Conservation (phyloP, 2,888 invertebrate genomes). For the Platycheirus albimanus region DNA sequence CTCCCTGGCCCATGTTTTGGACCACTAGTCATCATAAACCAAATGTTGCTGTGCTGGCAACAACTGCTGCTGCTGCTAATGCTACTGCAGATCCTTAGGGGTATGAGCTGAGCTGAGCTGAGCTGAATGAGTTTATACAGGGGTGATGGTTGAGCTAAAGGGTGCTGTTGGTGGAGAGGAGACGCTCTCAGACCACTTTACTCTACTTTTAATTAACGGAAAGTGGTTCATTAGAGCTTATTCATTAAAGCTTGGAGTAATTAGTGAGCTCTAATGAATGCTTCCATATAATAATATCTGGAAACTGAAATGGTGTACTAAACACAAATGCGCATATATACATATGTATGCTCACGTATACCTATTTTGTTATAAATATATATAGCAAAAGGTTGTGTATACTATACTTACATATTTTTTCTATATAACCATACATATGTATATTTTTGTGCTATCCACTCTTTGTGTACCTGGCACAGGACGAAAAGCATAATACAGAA, state of each 20-base stretch:
- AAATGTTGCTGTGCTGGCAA: slow-evolving; percentile 73
- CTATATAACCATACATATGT: slow-evolving; percentile 13
- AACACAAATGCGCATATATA: slow-evolving; percentile 84
- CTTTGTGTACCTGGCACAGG: slow-evolving; percentile 11
- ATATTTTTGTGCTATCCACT: background rate
- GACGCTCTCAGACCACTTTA: slow-evolving; percentile 78
- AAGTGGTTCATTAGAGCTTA: slow-evolving; percentile 95
- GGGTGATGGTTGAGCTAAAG: slow-evolving; percentile 49
- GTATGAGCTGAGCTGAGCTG: slow-evolving; percentile 1
- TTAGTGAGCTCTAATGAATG: slow-evolving; percentile 94
- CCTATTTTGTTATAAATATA: too few relatives aligned
- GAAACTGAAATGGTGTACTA: slow-evolving; percentile 82
- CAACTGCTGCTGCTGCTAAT: slow-evolving; percentile 62
- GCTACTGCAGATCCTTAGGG: slow-evolving; percentile 49
- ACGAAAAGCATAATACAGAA: slow-evolving; percentile 20
- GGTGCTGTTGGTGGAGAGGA: slow-evolving; percentile 73
- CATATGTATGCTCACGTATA: slow-evolving; percentile 1
- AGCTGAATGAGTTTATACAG: background rate
- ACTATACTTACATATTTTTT: slow-evolving; percentile 7
- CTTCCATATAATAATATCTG: slow-evolving; percentile 82
- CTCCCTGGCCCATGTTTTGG: slow-evolving; percentile 61
- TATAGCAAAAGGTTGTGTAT: slow-evolving; percentile 7
- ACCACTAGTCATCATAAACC: slow-evolving; percentile 74
- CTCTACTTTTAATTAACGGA: slow-evolving; percentile 93
- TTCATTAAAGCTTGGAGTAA: slow-evolving; percentile 95